These are phyloP conservation scores for Squalus acanthias DNA, from an alignment of 2,797 vertebrate genomes.

Conservation along the genomic window DNA sequence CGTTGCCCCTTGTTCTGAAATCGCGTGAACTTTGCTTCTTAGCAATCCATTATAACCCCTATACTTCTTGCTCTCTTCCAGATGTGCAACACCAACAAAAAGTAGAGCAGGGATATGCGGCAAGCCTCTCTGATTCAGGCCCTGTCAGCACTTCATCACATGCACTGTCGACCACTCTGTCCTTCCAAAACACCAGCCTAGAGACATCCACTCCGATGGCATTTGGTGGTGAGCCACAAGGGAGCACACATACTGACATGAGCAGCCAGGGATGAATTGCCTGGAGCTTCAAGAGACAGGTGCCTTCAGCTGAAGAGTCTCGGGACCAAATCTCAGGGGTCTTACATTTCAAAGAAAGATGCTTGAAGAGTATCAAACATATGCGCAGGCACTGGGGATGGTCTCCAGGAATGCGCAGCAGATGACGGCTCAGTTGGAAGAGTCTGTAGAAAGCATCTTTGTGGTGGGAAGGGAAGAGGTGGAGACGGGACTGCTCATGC, in stretches of 20 bases:
- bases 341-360: background rate
- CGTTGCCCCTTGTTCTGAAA: background rate
- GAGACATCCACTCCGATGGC: background rate
- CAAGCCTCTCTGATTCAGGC: background rate
- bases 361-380: background rate
- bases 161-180: no score
- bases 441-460: background rate
- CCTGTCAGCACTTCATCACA: no score
- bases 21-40: background rate
- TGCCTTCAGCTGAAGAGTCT: background rate
- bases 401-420: background rate
- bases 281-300: background rate
- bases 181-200: background rate
- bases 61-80: background rate
- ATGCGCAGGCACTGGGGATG: background rate
- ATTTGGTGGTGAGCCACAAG: background rate
- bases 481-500: background rate
- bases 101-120: no score
- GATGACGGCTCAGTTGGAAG: background rate
- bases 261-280: background rate
- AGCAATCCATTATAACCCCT: background rate
- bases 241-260: background rate
- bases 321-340: background rate
- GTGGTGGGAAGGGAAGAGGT: background rate
- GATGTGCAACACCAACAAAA: background rate